Evolutionary conservation across 2,797 vertebrate species (phyloP).

Genomic region (Sandelia bainsii): DNA sequence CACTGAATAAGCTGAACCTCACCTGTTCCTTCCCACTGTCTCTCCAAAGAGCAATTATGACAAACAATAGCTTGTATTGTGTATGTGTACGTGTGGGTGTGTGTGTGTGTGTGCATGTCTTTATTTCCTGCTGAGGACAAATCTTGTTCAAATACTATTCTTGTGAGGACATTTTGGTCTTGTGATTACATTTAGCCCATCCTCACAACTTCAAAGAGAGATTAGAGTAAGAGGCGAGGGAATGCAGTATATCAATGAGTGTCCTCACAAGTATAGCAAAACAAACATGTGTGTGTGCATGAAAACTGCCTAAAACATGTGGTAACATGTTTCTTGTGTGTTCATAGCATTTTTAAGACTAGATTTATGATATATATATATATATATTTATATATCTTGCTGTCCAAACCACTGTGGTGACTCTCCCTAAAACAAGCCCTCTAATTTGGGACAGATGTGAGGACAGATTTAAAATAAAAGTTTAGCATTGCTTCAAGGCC

Average conservation of each 20-base stretch:
- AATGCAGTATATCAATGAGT: no score
- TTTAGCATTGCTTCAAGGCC: constrained; percentile 69
- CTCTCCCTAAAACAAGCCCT: constrained; percentile 78
- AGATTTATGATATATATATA: no score
- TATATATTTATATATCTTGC: constrained; percentile 62
- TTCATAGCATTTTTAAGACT: constrained; percentile 44
- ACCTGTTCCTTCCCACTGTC: constrained; percentile 49
- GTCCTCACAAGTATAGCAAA: no score
- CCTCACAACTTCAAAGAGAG: no score
- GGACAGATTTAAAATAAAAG: constrained; percentile 80
- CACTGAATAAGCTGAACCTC: constrained; percentile 30
- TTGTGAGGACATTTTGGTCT: no score
- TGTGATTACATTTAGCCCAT: no score
- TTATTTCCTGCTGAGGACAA: no score
- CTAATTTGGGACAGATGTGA: constrained; percentile 85
- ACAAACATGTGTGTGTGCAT: not conserved
- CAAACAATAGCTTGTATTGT: constrained; percentile 49
- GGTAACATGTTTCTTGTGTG: constrained; percentile 45
- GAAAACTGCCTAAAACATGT: constrained; percentile 60
- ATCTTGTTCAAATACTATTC: no score
- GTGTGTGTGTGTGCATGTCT: no score
- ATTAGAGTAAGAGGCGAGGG: no score
- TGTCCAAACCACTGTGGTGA: constrained; percentile 78
- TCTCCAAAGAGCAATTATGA: constrained; percentile 48
- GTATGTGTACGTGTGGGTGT: no score